A percentile compares a stretch with the other conserved stretches of the same genome.
phyloP scores from a whole-genome alignment of 2,113 vertebrate species.

The Phasianus colchicus region DNA sequence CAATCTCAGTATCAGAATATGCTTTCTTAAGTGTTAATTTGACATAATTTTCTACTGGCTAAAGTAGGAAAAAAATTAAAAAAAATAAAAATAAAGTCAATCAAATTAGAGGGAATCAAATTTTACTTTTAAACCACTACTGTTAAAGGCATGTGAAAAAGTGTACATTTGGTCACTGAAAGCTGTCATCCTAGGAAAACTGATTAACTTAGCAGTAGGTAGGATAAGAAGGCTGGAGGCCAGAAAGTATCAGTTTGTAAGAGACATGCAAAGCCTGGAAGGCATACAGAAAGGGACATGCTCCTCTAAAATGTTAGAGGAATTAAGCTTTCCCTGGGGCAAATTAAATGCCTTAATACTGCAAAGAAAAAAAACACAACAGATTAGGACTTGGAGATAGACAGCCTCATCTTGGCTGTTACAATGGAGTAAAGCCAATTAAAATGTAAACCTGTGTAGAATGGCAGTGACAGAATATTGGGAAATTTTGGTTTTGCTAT shows the following conservation, averaged over 20 bases:
- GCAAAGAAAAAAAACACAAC: background rate
- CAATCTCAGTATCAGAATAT: constrained; percentile 26
- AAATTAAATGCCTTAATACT: constrained; percentile 53
- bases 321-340: constrained; percentile 57
- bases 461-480: background rate
- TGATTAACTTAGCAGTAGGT: constrained; percentile 46
- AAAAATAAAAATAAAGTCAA: background rate
- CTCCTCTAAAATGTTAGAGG: constrained; percentile 24
- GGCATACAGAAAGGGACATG: background rate
- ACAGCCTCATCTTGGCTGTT: background rate
- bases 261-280: constrained; percentile 31
- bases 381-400: constrained; percentile 10
- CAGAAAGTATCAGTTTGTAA: constrained; percentile 33
- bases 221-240: constrained; percentile 32
- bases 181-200: constrained; percentile 37
- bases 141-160: background rate
- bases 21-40: background rate
- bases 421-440: background rate
- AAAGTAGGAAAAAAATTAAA: background rate
- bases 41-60: constrained; percentile 19
- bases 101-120: background rate
- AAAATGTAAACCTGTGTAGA: background rate
- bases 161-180: background rate
- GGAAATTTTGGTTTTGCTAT: background rate
- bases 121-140: background rate